These are phyloP conservation scores for Xiphias gladius DNA, from an alignment of 2,113 vertebrate genomes.

Conservation along the genomic window DNA sequence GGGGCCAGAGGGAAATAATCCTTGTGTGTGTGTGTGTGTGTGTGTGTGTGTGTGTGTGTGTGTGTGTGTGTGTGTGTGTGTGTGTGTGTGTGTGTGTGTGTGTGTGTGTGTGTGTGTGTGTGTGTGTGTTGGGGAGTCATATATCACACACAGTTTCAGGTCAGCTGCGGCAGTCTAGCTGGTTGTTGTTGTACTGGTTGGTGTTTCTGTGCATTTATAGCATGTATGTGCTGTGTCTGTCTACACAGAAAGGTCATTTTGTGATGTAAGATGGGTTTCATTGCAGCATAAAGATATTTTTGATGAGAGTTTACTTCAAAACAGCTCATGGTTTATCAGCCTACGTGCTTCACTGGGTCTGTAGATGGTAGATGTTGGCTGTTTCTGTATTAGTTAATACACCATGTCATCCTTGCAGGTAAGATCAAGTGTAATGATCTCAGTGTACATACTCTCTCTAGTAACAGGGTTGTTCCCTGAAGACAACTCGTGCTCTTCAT, in stretches of 20 bases:
- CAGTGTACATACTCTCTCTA: not conserved
- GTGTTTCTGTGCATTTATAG: not conserved
- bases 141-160: constrained; percentile 12
- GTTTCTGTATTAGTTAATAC: not conserved
- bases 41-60: not conserved
- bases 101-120: not conserved
- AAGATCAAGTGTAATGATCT: constrained; percentile 36
- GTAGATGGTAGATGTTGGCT: not conserved
- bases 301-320: constrained; percentile 6
- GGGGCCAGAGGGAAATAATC: constrained; percentile 26
- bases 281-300: not conserved
- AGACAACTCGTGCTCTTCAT: not conserved
- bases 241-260: not conserved
- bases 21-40: not conserved
- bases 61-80: not conserved
- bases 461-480: not conserved
- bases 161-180: not conserved
- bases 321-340: not conserved
- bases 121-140: not conserved
- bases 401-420: not conserved
- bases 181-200: not conserved
- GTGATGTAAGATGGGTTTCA: not conserved
- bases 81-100: not conserved
- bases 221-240: not conserved
- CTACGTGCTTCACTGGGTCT: not conserved